These are phyloP conservation scores for Eumacrocentrus americanus DNA, from an alignment of 2,888 invertebrate species.

Conservation along the genomic window DNA sequence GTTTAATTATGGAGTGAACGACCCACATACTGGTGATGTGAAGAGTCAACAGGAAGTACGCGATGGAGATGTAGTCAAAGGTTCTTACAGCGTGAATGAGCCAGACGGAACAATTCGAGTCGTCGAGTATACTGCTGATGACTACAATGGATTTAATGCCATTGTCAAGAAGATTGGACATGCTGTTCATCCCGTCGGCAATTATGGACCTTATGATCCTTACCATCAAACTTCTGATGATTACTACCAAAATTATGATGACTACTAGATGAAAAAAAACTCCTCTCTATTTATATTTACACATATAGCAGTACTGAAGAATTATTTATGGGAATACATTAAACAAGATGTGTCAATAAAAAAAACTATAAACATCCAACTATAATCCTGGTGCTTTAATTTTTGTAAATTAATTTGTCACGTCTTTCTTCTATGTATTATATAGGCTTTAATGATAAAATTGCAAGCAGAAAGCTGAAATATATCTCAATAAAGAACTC, in stretches of 20 bases:
- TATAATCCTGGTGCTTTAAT: too few relatives aligned
- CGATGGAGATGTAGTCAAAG: slow-evolving; percentile 52
- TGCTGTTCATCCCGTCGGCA: slow-evolving; percentile 41
- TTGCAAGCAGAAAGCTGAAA: too few relatives aligned
- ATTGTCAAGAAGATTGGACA: slow-evolving; percentile 54
- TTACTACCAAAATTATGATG: background rate
- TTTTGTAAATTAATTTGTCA: too few relatives aligned
- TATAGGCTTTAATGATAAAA: too few relatives aligned
- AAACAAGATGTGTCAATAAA: too few relatives aligned
- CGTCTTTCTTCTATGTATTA: too few relatives aligned
- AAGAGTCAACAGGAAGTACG: slow-evolving; percentile 52
- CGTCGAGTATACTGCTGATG: slow-evolving; percentile 53
- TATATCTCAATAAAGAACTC: too few relatives aligned
- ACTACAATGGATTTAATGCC: slow-evolving; percentile 54
- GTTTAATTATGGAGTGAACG: slow-evolving; percentile 53
- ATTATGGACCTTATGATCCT: slow-evolving; percentile 4
- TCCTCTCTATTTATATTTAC: too few relatives aligned
- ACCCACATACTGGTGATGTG: slow-evolving; percentile 52
- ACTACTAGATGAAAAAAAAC: background rate
- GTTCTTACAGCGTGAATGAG: slow-evolving; percentile 52
- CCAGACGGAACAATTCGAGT: slow-evolving; percentile 53
- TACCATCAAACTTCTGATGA: background rate
- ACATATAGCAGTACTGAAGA: too few relatives aligned
- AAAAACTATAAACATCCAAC: too few relatives aligned
- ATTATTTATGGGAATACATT: too few relatives aligned